Percentiles rank a stretch among this genome's conserved stretches.
Conservation (phyloP, 2,888 invertebrate species). For the Sussaba pulchella region DNA sequence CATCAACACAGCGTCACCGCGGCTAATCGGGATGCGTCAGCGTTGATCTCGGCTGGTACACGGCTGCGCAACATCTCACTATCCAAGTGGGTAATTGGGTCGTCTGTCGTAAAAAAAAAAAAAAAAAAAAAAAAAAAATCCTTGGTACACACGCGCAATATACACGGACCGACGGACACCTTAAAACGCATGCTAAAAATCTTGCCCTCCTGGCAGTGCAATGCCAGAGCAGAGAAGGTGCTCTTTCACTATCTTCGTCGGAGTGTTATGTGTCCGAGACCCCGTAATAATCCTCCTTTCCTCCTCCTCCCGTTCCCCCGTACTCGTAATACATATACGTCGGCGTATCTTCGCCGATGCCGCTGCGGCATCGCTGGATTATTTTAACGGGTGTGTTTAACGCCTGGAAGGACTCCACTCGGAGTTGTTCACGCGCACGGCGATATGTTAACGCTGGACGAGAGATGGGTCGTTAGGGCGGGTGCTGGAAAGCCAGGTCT, state of each 20-base stretch:
- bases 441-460: constrained; percentile 41
- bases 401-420: constrained; percentile 55
- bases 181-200: constrained; percentile 14
- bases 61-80: constrained; percentile 58
- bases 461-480: constrained; percentile 17
- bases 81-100: constrained; percentile 61
- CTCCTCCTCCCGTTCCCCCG: neutral
- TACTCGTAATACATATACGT: constrained; percentile 52
- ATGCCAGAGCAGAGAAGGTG: constrained; percentile 17
- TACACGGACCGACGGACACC: too few relatives aligned
- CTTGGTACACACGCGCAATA: constrained; percentile 13
- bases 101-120: constrained; percentile 36
- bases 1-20: constrained; percentile 48
- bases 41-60: constrained; percentile 5
- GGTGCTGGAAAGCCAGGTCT: constrained; percentile 52
- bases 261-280: constrained; percentile 64
- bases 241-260: constrained; percentile 64
- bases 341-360: constrained; percentile 10
- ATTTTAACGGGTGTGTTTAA: constrained; percentile 75
- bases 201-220: constrained; percentile 43
- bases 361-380: constrained; percentile 69
- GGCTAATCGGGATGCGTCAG: constrained; percentile 61
- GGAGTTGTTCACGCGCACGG: constrained; percentile 45
- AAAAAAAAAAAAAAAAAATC: too few relatives aligned
- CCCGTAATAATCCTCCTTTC: constrained; percentile 66